Base-by-base conservation (phyloP, 1,140 invertebrate genomes). In the Lepidurus packardi region DNA sequence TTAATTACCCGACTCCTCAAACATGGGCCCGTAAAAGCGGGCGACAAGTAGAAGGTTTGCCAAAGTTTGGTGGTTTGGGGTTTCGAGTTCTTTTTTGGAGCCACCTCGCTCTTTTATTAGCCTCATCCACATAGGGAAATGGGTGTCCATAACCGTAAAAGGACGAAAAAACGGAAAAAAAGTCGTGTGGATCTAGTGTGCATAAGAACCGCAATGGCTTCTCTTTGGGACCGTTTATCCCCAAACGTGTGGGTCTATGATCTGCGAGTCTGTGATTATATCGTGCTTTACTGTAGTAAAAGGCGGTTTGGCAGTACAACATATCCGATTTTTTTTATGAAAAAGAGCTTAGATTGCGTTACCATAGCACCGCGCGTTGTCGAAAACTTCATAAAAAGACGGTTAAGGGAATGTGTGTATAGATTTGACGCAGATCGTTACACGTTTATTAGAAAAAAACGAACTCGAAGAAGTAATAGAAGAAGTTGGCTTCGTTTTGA, bases 301-400 rank as follows among this genome's bases (percentile, higher is more conserved):
- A 34, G 34, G 3, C 3, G 34, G 3, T 34, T 34, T 34, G 34
- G 34, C 34, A 34, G 34, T 34, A 34, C 34, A 34, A 34, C 34
- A 34, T 34, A 34, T 34, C 34, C 16, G 16, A 47, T 47, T 65
- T 65, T 65, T 13, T 10, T 16, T 47, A 47, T 16, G 45, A 10
- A 65, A 65, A 65, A 21, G 21, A 65, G 53, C 53, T 65, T 65
- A n/a, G 16, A 65, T 7, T 65, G 21, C 53, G 53, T 65, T 16
- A n/a, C 53, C 53, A 65, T 65, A 9, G 53, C 53, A 5, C 16
- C 53, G 53, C 53, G 16, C 16, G 53, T 65, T 65, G 53, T 65
- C 21, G 53, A 65, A 65, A 65, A 65, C 16, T 65, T 65, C 53
- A 65, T 65, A 65, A 65, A 65, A 65, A 65, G 21, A 21, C 53